Evolutionary conservation across 2,797 vertebrate species (phyloP), one percentile per base, ranked within the genome.

Genomic region (Microctenopoma steveboyesi): DNA sequence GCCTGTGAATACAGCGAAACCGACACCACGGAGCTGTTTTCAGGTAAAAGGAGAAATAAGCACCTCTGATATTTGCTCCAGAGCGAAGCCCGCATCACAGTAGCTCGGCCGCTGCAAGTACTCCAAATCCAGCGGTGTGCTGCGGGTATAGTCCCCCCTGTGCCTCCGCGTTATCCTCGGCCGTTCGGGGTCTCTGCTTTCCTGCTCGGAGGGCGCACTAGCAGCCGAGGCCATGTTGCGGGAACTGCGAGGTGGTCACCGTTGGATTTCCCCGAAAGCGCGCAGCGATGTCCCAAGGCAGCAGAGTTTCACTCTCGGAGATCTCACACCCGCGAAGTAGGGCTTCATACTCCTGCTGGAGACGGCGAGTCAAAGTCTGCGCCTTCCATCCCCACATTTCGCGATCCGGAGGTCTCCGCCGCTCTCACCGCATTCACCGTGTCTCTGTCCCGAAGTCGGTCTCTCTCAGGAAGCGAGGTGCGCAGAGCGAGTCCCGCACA

Each of bases 321-420:
- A 92, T 87, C 91, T 92, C 93, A 91, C 93, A 94, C 91, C 90
- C 92, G 92, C 88, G 91, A 92, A 95, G 94, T 88, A 86, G 88
- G 90, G 61, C 92, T 93, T 96, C 95, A 97, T 96, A 90, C 91
- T 94, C 93, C 94, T 91, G 94, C 82, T 64, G 94, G 95, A 92
- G 95, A 94, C 94, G 92, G 94, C 94, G 95, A 97, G 94, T 96
- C 96, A 94, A 92, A 94, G 94, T 95, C 95, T 94, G 96, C 94
- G 95, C 93, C 96, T 97, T 95, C 96, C 97, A 98, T 98, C 95
- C 95, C 96, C 95, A 96, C 97, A 98, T 98, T 95, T 94, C 97
- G 96, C 80, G 95, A 93, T 96, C 95, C 94, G 93, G 95, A 94
- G 95, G 93, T 96, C 94, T 94, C 93, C 88, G 83, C 94, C 88